Base-by-base conservation (phyloP, 2,797 vertebrate genomes). In the Loriculus beryllinus region DNA sequence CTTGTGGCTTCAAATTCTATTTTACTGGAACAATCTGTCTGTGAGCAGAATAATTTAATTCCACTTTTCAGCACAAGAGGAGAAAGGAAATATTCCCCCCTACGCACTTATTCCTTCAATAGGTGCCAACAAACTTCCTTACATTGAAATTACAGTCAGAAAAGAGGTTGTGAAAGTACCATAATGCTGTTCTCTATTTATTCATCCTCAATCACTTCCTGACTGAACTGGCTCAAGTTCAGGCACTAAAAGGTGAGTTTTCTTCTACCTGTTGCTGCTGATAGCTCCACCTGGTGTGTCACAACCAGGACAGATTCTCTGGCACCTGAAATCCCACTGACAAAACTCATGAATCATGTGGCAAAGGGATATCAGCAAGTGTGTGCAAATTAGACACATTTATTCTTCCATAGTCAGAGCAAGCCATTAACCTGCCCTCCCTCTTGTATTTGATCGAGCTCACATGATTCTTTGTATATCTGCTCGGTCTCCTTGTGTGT, bases 11-110 rank as follows among this genome's bases (percentile, higher is more conserved):
- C 90, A 95, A 90, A 96, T 97, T 96, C 96, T 94, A 88, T 98
- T 97, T 97, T 96, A 97, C 96, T 97, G 96, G 96, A 98, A 96
- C 96, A 97, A 96, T 96, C 94, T 96, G 93, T 95, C 94, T 96
- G 91, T 97, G 95, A 96, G 82, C 82, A 86, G 97, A 97, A 97
- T 98, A 97, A 97, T 97, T 97, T 97, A 97, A 96, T 95, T 89
- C 72, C 10, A 49, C 70, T 97, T 97, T 96, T 95, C 92, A 95
- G 87, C 71, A 80, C 63, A 92, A 90, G 87, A 83, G 49, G 75
- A 94, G 48, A 48, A 95, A 83, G 70, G 65, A 92, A 63, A 74
- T 94, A 79, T 86, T 82, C 59, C 51, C 69, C 60, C 63, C 60
- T 21, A 52, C 0, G 0, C 62, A 63, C 85, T 95, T 94, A 88